Evolutionary conservation across 2,797 vertebrate species (phyloP), one percentile per base, ranked within the genome.

Genomic region (Leucoraja ocellata): DNA sequence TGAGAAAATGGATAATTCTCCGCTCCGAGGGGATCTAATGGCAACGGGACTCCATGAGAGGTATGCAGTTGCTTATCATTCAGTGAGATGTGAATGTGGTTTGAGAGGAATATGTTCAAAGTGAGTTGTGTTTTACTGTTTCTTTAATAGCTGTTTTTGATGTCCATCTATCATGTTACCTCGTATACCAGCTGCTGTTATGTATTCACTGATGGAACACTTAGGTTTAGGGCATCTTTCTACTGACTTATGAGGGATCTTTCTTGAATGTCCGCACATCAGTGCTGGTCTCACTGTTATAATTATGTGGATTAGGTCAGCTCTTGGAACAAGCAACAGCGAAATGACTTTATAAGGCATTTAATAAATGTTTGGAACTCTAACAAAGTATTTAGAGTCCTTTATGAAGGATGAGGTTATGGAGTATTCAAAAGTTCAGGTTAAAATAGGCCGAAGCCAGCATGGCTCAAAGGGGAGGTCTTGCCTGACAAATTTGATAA

Each of bases 1-100:
- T 93, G 96, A 96, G 94, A 95, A 96, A 95, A 97, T 98, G 98
- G 98, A 98, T 96, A 96, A 96, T 96, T 97, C 97, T 96, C 95
- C 97, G 93, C 97, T 98, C 95, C 96, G 97, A 95, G 98, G 96
- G 95, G 97, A 98, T 94, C 96, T 97, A 46, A 96, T 98, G 96
- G 96, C 97, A 95, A 95, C 97, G 68, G 96, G 97, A 95, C 96
- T 97, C 84, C 97, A 95, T 95, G 97, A 98, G 95, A 97, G 97
- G 98, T 98, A 97, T 36, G 65, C 4, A 25, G 1, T 92, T 91
- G 36, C 36, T 1, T 76, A 76, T 58, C 68, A 32, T 68, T 74
- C 8, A 74, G 88, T 39, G 46, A 91, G 28, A 74, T 46, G 25
- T 74, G 36, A 11, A 36, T 71, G 32, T 39, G 10, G n/a, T 63